These are phyloP conservation scores for Oxyura jamaicensis DNA, from an alignment of 2,113 vertebrate genomes.

Conservation along the genomic window DNA sequence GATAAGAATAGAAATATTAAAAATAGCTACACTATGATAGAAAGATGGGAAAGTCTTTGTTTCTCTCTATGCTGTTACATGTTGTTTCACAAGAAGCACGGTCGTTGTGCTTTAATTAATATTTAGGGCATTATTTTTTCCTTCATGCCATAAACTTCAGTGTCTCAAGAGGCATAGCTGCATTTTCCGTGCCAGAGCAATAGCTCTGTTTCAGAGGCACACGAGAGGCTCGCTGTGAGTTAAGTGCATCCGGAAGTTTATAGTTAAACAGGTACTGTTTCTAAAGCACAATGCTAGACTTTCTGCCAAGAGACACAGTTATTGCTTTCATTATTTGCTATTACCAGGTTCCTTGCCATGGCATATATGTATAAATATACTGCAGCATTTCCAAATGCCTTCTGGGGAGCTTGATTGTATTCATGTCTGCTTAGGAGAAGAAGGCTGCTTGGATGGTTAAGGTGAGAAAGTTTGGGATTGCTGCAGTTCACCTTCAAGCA, in stretches of 20 bases:
- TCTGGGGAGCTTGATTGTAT: background rate
- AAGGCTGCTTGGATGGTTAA: background rate
- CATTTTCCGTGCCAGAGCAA: background rate
- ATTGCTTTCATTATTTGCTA: background rate
- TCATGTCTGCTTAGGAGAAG: background rate
- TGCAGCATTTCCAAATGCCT: slow-evolving; percentile 14
- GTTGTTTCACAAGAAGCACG: background rate
- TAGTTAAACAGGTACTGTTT: background rate
- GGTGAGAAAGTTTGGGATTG: background rate
- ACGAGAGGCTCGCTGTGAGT: background rate
- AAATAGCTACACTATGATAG: background rate
- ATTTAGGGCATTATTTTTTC: background rate
- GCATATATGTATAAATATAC: background rate
- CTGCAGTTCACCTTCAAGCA: background rate
- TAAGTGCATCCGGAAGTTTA: background rate
- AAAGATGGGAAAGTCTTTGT: background rate
- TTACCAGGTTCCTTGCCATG: background rate
- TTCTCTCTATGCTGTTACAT: background rate
- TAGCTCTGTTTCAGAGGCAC: background rate
- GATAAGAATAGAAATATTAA: background rate
- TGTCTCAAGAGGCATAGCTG: background rate
- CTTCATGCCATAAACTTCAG: background rate
- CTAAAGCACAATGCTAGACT: background rate
- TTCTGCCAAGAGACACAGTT: background rate
- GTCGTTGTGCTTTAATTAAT: background rate